Evolutionary conservation across 2,797 vertebrate species (phyloP), one percentile per base, ranked within the genome.

Genomic region (Halcyon badia): DNA sequence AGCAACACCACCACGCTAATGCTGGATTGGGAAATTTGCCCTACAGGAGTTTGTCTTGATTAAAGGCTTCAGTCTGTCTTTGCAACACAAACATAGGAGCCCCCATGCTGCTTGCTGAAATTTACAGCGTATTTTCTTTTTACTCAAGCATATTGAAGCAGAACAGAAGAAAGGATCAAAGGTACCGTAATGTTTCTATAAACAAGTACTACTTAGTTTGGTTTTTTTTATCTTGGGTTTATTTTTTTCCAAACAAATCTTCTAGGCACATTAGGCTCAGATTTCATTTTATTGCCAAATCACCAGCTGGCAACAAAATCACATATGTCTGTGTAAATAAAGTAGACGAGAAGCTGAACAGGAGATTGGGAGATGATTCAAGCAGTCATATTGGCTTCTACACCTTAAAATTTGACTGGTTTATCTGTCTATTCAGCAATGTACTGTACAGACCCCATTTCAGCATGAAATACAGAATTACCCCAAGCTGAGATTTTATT

Each of bases 141-240:
- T 96, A 94, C 92, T 94, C 91, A 91, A 95, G 90, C 92, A 96
- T 95, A 97, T 94, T 96, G 93, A 97, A 96, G 96, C 90, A 93
- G 96, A 97, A 95, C 95, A 97, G 96, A 97, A 97, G 95, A 97
- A 96, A 97, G 95, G 95, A 97, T 97, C 96, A 97, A 97, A 97
- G 96, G 96, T 97, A 97, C 95, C 60, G 83, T 97, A 96, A 97
- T 95, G 97, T 96, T 96, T 97, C 94, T 96, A 96, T 97, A 97
- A 97, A 97, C 96, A 97, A 96, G 90, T 96, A 94, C 89, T 96
- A 96, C 97, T 97, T 97, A 97, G 94, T 96, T 97, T 96, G 87
- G 46, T 76, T 95, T 96, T 96, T 96, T 95, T 87, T 90, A 86
- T 94, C 95, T 94, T 89, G 84, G 78, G 94, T 92, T 97, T 94